These are phyloP conservation scores for Agrilus biguttatus DNA, from an alignment of 2,888 invertebrate species.

Conservation along the genomic window DNA sequence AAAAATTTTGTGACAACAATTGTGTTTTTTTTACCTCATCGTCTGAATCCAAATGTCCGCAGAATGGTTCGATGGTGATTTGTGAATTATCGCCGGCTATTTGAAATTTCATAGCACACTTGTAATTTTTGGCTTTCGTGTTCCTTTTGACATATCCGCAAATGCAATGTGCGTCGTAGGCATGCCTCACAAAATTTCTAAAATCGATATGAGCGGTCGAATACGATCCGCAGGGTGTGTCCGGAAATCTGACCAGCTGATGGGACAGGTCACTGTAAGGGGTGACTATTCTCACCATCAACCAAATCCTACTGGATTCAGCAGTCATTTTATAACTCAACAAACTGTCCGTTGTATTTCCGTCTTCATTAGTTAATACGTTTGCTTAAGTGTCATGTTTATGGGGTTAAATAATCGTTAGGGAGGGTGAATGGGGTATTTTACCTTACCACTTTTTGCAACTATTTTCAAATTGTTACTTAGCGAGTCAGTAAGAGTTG, in stretches of 20 bases:
- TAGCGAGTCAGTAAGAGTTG: no score
- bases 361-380: no score
- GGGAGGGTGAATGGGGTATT: no score
- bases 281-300: constrained; percentile 10
- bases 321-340: no score
- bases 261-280: constrained; percentile 13
- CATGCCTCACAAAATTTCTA: constrained; percentile 4
- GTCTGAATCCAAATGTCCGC: constrained; percentile 10
- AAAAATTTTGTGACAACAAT: no score
- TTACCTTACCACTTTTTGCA: no score
- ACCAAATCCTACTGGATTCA: constrained; percentile 6
- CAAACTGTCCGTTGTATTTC: background rate
- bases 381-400: no score
- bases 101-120: constrained; percentile 11
- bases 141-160: constrained; percentile 8
- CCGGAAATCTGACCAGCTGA: constrained; percentile 15
- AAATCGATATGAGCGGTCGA: constrained; percentile 13
- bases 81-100: constrained; percentile 13
- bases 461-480: no score
- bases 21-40: constrained; percentile 11
- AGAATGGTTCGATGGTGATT: constrained; percentile 15
- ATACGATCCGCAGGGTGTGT: constrained; percentile 19
- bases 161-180: constrained; percentile 4
- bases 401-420: no score
- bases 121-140: constrained; percentile 3